Percentiles rank a stretch among this genome's conserved stretches.
These are phyloP conservation scores for Papilio protenor DNA, from an alignment of 2,888 invertebrate genomes.

Conservation along the genomic window DNA sequence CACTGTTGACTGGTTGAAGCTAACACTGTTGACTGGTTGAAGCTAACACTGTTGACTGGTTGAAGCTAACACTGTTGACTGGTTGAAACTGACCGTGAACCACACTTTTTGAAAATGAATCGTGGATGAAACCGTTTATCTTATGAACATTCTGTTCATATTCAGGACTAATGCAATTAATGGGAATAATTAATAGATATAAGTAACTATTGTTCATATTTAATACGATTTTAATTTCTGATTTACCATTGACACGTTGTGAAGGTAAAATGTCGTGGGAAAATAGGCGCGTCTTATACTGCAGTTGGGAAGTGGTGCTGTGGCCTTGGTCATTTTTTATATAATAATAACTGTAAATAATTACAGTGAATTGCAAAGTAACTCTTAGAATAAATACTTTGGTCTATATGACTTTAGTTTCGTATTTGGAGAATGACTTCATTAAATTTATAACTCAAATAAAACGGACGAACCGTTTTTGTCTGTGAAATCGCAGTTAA, in stretches of 20 bases:
- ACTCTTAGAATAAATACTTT: neutral
- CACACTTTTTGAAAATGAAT: neutral
- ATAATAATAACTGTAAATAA: neutral
- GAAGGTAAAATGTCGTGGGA: neutral
- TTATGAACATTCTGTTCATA: neutral
- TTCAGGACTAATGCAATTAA: neutral
- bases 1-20: no score
- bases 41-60: no score
- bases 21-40: no score
- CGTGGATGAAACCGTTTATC: neutral
- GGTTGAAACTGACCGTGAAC: neutral
- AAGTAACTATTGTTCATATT: neutral
- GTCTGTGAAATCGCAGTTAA: no score
- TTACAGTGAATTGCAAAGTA: neutral
- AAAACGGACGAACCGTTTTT: no score
- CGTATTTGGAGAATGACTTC: no score
- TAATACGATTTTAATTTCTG: conserved; percentile 2
- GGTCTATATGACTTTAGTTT: no score
- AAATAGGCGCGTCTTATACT: neutral
- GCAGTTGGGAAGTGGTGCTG: neutral
- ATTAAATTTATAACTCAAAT: no score
- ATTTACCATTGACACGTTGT: neutral
- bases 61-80: neutral
- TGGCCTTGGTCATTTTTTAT: neutral
- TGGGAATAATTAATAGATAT: neutral